These are phyloP conservation scores for Rousettus madagascariensis DNA, from an alignment of 2,797 vertebrate genomes.

Conservation along the genomic window DNA sequence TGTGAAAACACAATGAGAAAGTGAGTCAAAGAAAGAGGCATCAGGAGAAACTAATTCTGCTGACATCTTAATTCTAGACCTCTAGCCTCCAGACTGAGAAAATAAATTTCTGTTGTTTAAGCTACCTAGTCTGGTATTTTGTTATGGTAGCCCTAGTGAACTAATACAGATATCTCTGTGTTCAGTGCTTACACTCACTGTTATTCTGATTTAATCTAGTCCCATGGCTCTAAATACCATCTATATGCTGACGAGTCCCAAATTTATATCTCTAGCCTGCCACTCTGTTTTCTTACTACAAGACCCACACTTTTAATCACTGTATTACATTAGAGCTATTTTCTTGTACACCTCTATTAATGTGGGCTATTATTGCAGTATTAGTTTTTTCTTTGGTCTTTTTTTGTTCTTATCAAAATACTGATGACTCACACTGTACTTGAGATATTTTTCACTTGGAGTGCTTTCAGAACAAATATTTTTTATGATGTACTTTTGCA, in stretches of 20 bases:
- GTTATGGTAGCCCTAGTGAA: not conserved
- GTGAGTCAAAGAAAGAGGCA: not conserved
- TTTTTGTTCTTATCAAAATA: constrained; percentile 64
- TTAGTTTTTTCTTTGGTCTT: constrained; percentile 47
- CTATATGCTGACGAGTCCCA: not conserved
- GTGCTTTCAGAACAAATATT: constrained; percentile 50
- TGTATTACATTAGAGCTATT: constrained; percentile 56
- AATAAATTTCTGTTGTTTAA: constrained; percentile 14
- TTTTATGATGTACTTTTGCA: constrained; percentile 37
- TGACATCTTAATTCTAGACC: not conserved
- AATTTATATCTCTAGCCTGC: not conserved
- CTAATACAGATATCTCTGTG: not conserved
- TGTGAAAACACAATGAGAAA: not conserved
- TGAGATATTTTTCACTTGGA: constrained; percentile 56
- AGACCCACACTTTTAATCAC: constrained; percentile 21
- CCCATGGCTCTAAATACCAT: not conserved
- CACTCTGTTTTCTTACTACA: constrained; percentile 37
- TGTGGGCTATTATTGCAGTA: not conserved
- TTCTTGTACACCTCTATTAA: constrained; percentile 36
- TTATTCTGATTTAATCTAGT: constrained; percentile 20
- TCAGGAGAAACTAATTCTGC: not conserved
- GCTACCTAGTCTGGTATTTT: not conserved
- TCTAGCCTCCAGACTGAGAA: not conserved
- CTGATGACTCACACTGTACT: constrained; percentile 54
- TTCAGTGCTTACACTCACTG: not conserved